Percentiles rank a stretch among this genome's conserved stretches.
Conservation (phyloP, 2,888 invertebrate genomes). For the Galerucella nymphaeae region DNA sequence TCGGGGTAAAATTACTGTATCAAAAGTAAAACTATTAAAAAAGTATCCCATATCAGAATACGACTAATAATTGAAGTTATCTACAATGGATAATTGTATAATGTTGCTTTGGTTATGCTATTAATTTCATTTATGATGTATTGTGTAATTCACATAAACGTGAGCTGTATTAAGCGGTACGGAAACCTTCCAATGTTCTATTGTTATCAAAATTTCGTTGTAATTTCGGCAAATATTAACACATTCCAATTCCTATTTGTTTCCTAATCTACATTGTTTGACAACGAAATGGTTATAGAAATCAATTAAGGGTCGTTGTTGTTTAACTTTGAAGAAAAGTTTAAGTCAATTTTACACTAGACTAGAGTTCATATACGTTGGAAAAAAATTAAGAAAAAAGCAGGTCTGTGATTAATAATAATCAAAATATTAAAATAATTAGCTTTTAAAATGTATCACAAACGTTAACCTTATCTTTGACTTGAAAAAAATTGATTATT, state of each 20-base stretch:
- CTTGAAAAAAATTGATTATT: too few relatives aligned
- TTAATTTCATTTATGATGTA: background rate
- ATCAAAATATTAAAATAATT: too few relatives aligned
- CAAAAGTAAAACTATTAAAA: too few relatives aligned
- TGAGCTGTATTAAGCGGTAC: background rate
- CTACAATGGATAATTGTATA: background rate
- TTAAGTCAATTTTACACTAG: background rate
- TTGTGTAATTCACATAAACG: background rate
- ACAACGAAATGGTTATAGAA: background rate
- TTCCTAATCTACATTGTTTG: background rate
- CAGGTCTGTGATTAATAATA: too few relatives aligned
- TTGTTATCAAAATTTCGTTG: background rate
- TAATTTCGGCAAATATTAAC: background rate
- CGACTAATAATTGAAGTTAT: background rate
- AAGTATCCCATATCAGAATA: background rate
- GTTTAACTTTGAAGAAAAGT: background rate
- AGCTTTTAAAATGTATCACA: too few relatives aligned
- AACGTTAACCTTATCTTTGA: too few relatives aligned
- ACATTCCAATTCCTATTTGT: background rate
- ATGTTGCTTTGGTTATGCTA: background rate
- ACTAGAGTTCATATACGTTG: too few relatives aligned
- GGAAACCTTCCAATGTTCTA: background rate
- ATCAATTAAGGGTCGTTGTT: background rate
- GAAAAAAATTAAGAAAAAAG: too few relatives aligned
- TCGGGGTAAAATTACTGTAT: too few relatives aligned